These are phyloP conservation scores for Forbesichthys papilliferus DNA, from an alignment of 2,113 vertebrate species.

Conservation along the genomic window DNA sequence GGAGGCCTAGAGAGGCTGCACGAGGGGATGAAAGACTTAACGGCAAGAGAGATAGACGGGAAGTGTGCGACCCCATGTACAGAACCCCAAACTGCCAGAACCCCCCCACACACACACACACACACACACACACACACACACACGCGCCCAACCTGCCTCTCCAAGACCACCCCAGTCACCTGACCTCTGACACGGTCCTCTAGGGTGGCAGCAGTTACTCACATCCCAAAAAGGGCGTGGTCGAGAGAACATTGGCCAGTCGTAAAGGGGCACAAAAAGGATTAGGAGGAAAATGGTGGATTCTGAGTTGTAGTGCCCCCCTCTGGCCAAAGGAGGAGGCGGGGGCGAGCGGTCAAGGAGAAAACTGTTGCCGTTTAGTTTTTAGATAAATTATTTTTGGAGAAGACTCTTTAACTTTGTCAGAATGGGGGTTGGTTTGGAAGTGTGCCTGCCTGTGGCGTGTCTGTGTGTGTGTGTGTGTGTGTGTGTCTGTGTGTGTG, in stretches of 20 bases:
- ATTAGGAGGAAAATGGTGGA: neutral
- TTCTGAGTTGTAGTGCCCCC: too few species aligned
- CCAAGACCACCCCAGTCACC: neutral
- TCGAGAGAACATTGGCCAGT: conserved; percentile 23
- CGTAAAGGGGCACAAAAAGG: conserved; percentile 14
- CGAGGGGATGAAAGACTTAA: neutral
- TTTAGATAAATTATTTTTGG: conserved; percentile 83
- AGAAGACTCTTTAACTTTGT: conserved; percentile 72
- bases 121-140: neutral
- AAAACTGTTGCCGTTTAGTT: conserved; percentile 78
- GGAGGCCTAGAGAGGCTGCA: neutral
- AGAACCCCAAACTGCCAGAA: conserved; percentile 4
- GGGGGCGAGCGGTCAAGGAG: conserved; percentile 67
- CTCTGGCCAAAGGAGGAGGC: conserved; percentile 30
- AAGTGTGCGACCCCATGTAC: conserved; percentile 63
- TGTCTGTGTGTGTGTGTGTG: conserved; percentile 28
- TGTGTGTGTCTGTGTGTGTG: conserved; percentile 35
- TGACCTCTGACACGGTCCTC: too few species aligned
- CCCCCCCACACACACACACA: conserved; percentile 28
- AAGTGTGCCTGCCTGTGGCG: too few species aligned
- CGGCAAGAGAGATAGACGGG: conserved; percentile 20
- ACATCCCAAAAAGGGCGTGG: too few species aligned
- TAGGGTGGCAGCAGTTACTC: too few species aligned
- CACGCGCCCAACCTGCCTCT: neutral
- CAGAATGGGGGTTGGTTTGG: too few species aligned